A percentile compares a stretch with the other conserved stretches of the same genome.
phyloP scores from a whole-genome alignment of 2,888 invertebrate genomes.

The Clostera curtula region DNA sequence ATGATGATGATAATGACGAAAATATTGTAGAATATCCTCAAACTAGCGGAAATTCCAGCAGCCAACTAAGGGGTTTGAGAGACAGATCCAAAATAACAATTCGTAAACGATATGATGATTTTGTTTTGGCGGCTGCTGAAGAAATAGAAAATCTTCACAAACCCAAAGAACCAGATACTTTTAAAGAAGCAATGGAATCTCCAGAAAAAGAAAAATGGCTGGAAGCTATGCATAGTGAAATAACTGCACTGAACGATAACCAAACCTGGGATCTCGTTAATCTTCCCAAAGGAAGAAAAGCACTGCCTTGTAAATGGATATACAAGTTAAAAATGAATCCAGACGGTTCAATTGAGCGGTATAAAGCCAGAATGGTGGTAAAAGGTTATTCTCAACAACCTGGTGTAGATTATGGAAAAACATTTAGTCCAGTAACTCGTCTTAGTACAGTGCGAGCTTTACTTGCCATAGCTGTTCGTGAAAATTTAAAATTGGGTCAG shows the following conservation, averaged over 20 bases:
- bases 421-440: not conserved
- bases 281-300: not conserved
- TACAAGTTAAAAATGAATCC: not conserved
- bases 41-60: too few species aligned
- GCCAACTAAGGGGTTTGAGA: too few species aligned
- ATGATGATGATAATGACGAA: too few species aligned
- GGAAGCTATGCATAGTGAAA: too few species aligned
- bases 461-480: not conserved
- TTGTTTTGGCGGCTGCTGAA: too few species aligned
- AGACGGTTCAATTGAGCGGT: not conserved
- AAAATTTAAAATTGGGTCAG: not conserved
- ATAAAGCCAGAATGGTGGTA: not conserved
- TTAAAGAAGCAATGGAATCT: not conserved
- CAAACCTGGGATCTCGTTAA: slow-evolving; percentile 3
- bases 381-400: slow-evolving; percentile 1
- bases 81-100: too few species aligned
- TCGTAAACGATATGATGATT: too few species aligned
- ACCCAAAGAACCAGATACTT: too few species aligned
- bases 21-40: too few species aligned
- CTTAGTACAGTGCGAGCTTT: not conserved
- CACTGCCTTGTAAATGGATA: not conserved
- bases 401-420: not conserved
- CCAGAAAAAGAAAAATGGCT: not conserved
- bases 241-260: not conserved
- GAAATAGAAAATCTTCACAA: not conserved